Evolutionary conservation across 1,140 invertebrate genomes (phyloP).

Genomic region (Megalopta genalis): DNA sequence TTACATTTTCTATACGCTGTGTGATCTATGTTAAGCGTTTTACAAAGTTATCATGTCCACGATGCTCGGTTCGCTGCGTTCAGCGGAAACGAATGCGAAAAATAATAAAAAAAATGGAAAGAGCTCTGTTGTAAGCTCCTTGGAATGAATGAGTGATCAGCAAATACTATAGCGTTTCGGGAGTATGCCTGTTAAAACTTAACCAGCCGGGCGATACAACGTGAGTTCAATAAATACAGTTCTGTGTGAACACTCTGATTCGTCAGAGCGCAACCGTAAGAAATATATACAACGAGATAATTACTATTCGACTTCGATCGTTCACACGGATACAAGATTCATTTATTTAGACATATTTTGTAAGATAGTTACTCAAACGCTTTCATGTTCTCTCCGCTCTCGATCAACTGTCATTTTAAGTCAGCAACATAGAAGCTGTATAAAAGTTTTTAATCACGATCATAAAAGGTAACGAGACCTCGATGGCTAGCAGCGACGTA

Average conservation of each 20-base stretch:
- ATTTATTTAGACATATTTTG: no score
- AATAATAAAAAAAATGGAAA: no score
- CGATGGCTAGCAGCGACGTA: constrained; percentile 25
- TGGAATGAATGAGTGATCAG: constrained; percentile 4
- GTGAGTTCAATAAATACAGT: constrained; percentile 41
- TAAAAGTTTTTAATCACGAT: background rate
- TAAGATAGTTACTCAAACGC: no score
- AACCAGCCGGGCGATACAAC: constrained; percentile 27
- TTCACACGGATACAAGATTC: no score
- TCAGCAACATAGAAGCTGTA: no score
- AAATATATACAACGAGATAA: constrained; percentile 40
- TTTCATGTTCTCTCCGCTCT: no score
- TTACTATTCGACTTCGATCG: no score
- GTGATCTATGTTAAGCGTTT: constrained; percentile 20
- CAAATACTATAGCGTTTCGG: constrained; percentile 7
- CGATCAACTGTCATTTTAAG: no score
- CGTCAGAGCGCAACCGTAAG: constrained; percentile 5
- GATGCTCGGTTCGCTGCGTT: constrained; percentile 3
- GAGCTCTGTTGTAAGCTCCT: background rate
- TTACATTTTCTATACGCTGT: background rate
- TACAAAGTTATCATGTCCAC: background rate
- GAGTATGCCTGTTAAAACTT: constrained; percentile 17
- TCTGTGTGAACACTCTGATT: constrained; percentile 22
- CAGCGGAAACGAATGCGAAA: background rate
- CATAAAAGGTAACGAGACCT: constrained; percentile 14